A percentile compares a stretch with the other conserved stretches of the same genome.
phyloP scores from a whole-genome alignment of 2,888 invertebrate species.

The Lycaena phlaeas region DNA sequence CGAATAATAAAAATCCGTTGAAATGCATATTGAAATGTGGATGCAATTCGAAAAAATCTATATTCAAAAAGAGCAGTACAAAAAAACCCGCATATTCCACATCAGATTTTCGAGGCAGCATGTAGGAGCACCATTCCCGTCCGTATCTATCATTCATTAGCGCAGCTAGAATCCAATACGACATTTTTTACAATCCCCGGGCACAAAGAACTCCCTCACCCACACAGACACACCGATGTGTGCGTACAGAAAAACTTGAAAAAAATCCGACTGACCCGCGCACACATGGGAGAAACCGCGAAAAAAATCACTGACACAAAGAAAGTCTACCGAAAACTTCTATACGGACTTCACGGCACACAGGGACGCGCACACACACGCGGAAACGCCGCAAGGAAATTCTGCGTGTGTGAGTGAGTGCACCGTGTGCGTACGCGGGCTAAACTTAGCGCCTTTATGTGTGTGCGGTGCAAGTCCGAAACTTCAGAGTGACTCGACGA shows the following conservation, averaged over 20 bases:
- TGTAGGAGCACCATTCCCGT: slow-evolving; percentile 35
- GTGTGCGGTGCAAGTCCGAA: slow-evolving; percentile 56
- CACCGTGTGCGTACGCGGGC: slow-evolving; percentile 44
- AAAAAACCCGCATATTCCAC: slow-evolving; percentile 33
- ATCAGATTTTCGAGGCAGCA: slow-evolving; percentile 48
- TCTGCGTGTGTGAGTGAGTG: slow-evolving; percentile 47
- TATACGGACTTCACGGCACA: slow-evolving; percentile 62
- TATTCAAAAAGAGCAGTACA: slow-evolving; percentile 26
- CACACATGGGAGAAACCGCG: slow-evolving; percentile 50
- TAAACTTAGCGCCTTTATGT: slow-evolving; percentile 60
- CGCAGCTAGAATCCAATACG: slow-evolving; percentile 70
- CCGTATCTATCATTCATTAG: slow-evolving; percentile 72
- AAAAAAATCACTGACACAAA: slow-evolving; percentile 73
- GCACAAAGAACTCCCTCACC: slow-evolving; percentile 65
- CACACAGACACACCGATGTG: slow-evolving; percentile 41
- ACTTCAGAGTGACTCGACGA: slow-evolving; percentile 35
- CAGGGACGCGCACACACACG: slow-evolving; percentile 34
- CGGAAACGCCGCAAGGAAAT: slow-evolving; percentile 35
- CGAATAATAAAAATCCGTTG: slow-evolving; percentile 22
- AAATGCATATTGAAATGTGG: slow-evolving; percentile 32
- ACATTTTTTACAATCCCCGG: slow-evolving; percentile 70
- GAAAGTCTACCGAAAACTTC: slow-evolving; percentile 70
- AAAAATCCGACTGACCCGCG: slow-evolving; percentile 66
- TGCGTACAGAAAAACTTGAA: slow-evolving; percentile 61
- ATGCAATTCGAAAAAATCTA: slow-evolving; percentile 27